These are phyloP conservation scores for Adelphocoris suturalis DNA, from an alignment of 2,888 invertebrate species.

Conservation along the genomic window DNA sequence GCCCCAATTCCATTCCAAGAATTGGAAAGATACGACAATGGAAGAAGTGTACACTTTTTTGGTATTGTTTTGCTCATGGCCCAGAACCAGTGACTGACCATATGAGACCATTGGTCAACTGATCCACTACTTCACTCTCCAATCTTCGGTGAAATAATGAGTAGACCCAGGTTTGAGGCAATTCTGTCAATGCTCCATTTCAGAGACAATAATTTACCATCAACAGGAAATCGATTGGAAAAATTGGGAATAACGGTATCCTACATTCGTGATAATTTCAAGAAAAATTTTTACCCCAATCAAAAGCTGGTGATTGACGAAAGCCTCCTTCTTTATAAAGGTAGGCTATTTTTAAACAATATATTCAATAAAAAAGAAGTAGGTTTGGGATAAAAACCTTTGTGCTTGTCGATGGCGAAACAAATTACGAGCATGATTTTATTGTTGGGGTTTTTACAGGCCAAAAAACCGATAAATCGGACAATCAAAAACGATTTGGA, in stretches of 20 bases:
- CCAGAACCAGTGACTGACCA: not conserved
- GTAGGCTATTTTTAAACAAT: not conserved
- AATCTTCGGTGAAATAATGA: not conserved
- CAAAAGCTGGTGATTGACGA: constrained; percentile 69
- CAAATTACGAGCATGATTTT: constrained; percentile 75
- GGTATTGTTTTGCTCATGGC: not conserved
- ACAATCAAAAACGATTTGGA: too few species aligned
- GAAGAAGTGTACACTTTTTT: not conserved
- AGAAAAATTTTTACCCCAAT: not conserved
- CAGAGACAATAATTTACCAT: not conserved
- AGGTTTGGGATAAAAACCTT: not conserved
- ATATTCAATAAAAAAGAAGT: not conserved
- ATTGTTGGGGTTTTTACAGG: constrained; percentile 75
- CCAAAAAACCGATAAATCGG: too few species aligned
- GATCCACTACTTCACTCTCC: not conserved
- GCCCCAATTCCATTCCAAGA: not conserved
- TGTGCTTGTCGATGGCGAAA: constrained; percentile 75
- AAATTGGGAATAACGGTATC: not conserved
- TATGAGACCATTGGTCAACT: not conserved
- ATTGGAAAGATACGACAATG: not conserved
- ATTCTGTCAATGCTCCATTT: not conserved
- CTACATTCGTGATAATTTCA: not conserved
- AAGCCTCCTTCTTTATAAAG: not conserved
- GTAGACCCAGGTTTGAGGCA: not conserved
- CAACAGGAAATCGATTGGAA: not conserved